Percentiles rank a stretch among this genome's conserved stretches.
phyloP scores from a whole-genome alignment of 2,888 invertebrate genomes.

The Oscheius sp. region DNA sequence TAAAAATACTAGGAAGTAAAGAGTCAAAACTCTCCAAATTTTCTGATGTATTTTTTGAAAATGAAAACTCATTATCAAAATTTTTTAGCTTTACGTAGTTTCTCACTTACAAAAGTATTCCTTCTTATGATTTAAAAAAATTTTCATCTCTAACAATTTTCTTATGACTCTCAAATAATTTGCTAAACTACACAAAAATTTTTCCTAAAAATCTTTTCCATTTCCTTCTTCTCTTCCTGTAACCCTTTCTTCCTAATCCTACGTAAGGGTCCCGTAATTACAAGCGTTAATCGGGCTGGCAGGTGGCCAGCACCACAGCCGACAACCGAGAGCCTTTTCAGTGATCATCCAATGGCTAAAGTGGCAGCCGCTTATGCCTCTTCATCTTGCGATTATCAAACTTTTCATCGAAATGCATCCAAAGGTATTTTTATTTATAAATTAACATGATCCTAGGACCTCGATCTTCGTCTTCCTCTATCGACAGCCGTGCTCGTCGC shows the following conservation, averaged over 20 bases:
- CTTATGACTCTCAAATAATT: too few relatives aligned
- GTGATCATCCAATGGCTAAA: conserved; percentile 76
- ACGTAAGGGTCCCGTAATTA: conserved; percentile 15
- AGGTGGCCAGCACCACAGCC: conserved; percentile 19
- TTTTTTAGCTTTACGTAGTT: too few relatives aligned
- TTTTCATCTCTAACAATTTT: too few relatives aligned
- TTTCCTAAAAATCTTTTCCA: too few relatives aligned
- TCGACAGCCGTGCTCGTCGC: conserved; percentile 44
- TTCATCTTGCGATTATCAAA: conserved; percentile 34
- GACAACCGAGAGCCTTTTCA: conserved; percentile 28
- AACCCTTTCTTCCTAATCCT: not conserved
- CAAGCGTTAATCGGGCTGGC: conserved; percentile 23
- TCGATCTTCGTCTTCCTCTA: conserved; percentile 35
- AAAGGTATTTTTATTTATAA: conserved; percentile 26
- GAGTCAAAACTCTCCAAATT: too few relatives aligned
- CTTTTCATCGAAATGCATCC: conserved; percentile 23
- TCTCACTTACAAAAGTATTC: too few relatives aligned
- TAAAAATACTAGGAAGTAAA: too few relatives aligned
- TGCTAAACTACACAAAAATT: too few relatives aligned
- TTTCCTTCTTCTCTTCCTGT: not conserved
- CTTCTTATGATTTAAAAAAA: too few relatives aligned
- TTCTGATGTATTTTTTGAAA: too few relatives aligned
- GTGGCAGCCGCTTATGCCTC: conserved; percentile 70
- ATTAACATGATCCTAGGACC: conserved; percentile 15
- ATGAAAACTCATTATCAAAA: too few relatives aligned